Evolutionary conservation across 2,888 invertebrate species (phyloP).

Genomic region (Epinotia bilunana): DNA sequence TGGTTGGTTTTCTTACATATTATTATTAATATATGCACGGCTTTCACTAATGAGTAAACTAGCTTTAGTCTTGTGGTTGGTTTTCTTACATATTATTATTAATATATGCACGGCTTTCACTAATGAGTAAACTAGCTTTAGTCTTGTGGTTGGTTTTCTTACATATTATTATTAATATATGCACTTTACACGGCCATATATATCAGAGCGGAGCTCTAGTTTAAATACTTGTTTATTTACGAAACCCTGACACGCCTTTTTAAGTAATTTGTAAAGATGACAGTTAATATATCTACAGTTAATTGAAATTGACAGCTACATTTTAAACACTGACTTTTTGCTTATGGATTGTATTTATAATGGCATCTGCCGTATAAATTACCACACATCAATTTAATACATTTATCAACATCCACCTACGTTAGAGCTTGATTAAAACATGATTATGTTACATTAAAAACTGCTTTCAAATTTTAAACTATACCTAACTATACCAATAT

Average conservation of each 20-base stretch:
- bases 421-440: slow-evolving; percentile 21
- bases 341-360: slow-evolving; percentile 16
- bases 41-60: too few species aligned
- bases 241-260: not conserved
- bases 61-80: too few species aligned
- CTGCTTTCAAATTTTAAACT: slow-evolving; percentile 39
- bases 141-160: not conserved
- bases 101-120: too few species aligned
- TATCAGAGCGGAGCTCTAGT: not conserved
- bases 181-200: not conserved
- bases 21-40: too few species aligned
- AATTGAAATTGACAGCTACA: slow-evolving; percentile 26
- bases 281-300: slow-evolving; percentile 9
- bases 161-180: not conserved
- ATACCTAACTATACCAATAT: slow-evolving; percentile 36
- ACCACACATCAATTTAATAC: slow-evolving; percentile 36
- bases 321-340: slow-evolving; percentile 12
- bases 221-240: not conserved
- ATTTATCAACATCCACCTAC: slow-evolving; percentile 25
- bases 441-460: slow-evolving; percentile 8
- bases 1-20: too few species aligned
- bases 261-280: not conserved
- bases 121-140: not conserved
- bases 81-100: too few species aligned
- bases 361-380: slow-evolving; percentile 40